A percentile compares a stretch with the other conserved stretches of the same genome.
Evolutionary conservation across 2,797 vertebrate genomes (phyloP).

Genomic region (Leptodactylus fallax): DNA sequence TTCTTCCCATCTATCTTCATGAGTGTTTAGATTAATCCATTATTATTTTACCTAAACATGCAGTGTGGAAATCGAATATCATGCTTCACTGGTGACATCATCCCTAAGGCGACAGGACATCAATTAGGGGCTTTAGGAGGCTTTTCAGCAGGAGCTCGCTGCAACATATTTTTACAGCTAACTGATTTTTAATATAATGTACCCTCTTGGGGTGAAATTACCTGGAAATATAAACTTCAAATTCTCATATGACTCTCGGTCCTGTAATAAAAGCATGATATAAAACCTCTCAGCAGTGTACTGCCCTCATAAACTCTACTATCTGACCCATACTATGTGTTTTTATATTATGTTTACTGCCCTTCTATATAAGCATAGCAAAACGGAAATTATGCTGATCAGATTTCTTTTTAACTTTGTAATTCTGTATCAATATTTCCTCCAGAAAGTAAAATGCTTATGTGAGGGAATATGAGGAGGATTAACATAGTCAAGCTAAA

Average conservation of each 20-base stretch:
- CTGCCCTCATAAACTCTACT: conserved; percentile 22
- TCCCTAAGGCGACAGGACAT: conserved; percentile 57
- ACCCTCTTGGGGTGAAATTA: conserved; percentile 54
- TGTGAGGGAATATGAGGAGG: background rate
- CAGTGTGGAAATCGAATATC: conserved; percentile 57
- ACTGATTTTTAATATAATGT: conserved; percentile 59
- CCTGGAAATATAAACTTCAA: conserved; percentile 43
- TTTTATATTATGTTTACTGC: conserved; percentile 24
- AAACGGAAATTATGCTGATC: conserved; percentile 20
- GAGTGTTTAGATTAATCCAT: conserved; percentile 31
- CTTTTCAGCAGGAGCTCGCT: conserved; percentile 52
- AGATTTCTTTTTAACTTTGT: conserved; percentile 14
- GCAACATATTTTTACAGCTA: conserved; percentile 53
- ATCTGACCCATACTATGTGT: conserved; percentile 36
- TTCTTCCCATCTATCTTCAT: conserved; percentile 45
- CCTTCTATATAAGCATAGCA: background rate
- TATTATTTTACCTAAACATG: conserved; percentile 53
- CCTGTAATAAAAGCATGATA: conserved; percentile 42
- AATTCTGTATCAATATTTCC: background rate
- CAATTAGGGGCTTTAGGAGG: conserved; percentile 60
- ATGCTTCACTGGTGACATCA: conserved; percentile 53
- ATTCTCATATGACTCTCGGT: conserved; percentile 38
- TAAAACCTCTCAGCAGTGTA: conserved; percentile 10
- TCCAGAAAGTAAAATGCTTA: background rate
- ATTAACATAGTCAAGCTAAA: background rate